Conservation (phyloP, 2,113 vertebrate species). For the Lathamus discolor region DNA sequence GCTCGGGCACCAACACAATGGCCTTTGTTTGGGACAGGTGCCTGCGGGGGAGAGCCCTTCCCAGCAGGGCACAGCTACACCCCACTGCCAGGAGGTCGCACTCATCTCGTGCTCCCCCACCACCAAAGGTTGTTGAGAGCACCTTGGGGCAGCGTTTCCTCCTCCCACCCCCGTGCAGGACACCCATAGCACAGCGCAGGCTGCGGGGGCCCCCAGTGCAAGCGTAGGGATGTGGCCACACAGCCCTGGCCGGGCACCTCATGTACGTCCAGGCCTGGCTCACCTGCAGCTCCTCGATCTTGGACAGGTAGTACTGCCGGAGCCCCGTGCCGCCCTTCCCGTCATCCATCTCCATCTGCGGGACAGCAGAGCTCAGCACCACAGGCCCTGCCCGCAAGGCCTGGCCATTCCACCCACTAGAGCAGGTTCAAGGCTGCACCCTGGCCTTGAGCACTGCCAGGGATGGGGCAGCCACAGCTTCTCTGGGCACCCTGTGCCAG, state of each 20-base stretch:
- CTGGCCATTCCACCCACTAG: not conserved
- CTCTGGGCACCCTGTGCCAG: not conserved
- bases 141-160: too few species aligned
- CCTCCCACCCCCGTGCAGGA: not conserved
- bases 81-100: not conserved
- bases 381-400: too few species aligned
- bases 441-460: not conserved
- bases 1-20: fast-evolving
- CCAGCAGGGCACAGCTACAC: fast-evolving
- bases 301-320: slow-evolving; percentile 95
- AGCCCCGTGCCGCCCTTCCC: slow-evolving; percentile 92
- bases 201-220: fast-evolving
- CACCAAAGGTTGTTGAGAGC: not conserved
- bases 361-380: not conserved
- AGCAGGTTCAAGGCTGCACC: not conserved
- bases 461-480: not conserved
- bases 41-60: fast-evolving
- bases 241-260: fast-evolving
- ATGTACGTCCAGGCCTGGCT: not conserved
- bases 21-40: not conserved
- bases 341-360: slow-evolving; percentile 95
- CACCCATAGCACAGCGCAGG: too few species aligned
- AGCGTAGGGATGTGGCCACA: fast-evolving
- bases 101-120: fast-evolving
- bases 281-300: slow-evolving; percentile 98